Conservation (phyloP, 2,888 invertebrate genomes). For the Acanthococcus lagerstroemiae region DNA sequence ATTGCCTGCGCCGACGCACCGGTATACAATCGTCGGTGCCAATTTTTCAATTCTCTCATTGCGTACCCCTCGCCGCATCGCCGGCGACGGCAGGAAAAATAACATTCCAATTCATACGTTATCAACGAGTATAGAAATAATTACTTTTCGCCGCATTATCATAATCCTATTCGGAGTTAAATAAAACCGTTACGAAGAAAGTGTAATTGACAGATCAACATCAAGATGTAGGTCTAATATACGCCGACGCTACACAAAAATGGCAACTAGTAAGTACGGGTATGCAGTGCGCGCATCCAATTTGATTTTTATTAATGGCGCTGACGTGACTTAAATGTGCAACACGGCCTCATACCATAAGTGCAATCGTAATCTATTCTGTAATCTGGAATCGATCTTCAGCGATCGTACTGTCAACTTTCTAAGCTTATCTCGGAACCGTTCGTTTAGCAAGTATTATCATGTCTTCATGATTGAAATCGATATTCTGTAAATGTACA, state of each 20-base stretch:
- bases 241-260: conserved; percentile 27
- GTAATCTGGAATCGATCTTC: conserved; percentile 26
- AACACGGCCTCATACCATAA: conserved; percentile 22
- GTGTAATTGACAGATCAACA: conserved; percentile 31
- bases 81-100: too few relatives aligned
- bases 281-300: conserved; percentile 30
- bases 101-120: not conserved
- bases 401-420: conserved; percentile 28
- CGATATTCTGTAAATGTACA: conserved; percentile 30
- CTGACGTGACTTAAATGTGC: conserved; percentile 30
- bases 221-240: conserved; percentile 29
- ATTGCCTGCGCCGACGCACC: too few relatives aligned
- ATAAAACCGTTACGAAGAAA: conserved; percentile 27
- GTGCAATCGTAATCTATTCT: conserved; percentile 23
- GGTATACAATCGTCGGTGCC: too few relatives aligned
- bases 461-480: conserved; percentile 29
- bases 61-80: too few relatives aligned
- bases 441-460: conserved; percentile 29
- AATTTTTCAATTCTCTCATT: too few relatives aligned
- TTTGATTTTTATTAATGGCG: conserved; percentile 31
- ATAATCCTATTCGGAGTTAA: conserved; percentile 14
- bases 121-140: not conserved
- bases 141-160: not conserved
- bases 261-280: conserved; percentile 28
- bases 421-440: conserved; percentile 21